These are phyloP conservation scores for Leptopilina boulardi DNA, from an alignment of 1,140 invertebrate genomes.

Conservation along the genomic window DNA sequence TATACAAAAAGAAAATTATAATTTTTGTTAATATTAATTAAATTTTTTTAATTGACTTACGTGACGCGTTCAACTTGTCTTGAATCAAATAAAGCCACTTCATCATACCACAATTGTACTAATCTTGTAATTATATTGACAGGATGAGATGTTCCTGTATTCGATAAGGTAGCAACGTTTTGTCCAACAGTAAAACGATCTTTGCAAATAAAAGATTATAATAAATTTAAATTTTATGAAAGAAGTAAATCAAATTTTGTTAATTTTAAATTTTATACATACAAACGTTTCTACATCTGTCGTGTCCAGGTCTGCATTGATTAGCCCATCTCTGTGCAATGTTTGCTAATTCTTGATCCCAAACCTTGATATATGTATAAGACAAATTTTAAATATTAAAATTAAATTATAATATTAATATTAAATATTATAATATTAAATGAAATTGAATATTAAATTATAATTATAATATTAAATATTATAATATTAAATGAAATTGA, in stretches of 20 bases:
- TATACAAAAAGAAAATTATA: too few relatives aligned
- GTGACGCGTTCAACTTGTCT: background rate
- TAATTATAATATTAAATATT: too few relatives aligned
- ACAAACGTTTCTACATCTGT: background rate
- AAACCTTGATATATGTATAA: background rate
- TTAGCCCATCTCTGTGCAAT: constrained; percentile 3
- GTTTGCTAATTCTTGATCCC: background rate
- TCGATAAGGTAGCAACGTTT: background rate
- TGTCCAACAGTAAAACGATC: background rate
- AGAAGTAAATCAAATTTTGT: too few relatives aligned
- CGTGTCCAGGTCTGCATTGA: background rate
- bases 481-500: too few relatives aligned
- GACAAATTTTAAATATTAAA: too few relatives aligned
- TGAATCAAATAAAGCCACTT: background rate
- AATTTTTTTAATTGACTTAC: background rate
- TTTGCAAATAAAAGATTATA: background rate
- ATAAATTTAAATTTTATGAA: background rate
- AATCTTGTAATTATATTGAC: background rate
- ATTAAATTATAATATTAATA: too few relatives aligned
- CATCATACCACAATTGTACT: background rate
- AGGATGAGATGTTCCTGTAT: background rate
- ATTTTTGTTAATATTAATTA: too few relatives aligned
- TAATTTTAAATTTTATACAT: background rate
- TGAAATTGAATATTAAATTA: too few relatives aligned
- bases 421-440: too few relatives aligned